phyloP scores from a whole-genome alignment of 2,113 vertebrate species.

The Ascaphus truei region DNA sequence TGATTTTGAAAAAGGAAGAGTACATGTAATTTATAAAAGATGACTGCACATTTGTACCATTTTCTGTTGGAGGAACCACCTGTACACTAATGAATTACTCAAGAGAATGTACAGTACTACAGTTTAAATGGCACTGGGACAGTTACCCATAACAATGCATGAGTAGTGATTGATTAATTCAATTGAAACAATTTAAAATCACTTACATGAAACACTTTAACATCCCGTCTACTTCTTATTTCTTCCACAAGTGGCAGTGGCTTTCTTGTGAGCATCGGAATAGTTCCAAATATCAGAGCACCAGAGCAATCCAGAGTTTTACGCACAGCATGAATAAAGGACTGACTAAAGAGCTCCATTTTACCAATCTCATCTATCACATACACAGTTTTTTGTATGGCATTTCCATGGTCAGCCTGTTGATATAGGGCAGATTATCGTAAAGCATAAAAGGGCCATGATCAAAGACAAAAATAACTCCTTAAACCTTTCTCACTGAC shows the following conservation, averaged over 20 bases:
- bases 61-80: no score
- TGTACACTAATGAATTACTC: no score
- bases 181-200: neutral
- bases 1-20: no score
- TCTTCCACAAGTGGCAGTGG: conserved; percentile 86
- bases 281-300: conserved; percentile 79
- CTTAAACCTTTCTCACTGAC: no score
- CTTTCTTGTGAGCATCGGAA: conserved; percentile 82
- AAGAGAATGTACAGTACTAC: no score
- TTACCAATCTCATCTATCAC: conserved; percentile 93
- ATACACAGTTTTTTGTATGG: conserved; percentile 63
- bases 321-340: conserved; percentile 78
- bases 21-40: no score
- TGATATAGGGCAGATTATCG: no score
- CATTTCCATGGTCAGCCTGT: conserved; percentile 53
- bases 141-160: no score
- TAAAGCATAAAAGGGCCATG: no score
- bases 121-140: no score
- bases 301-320: conserved; percentile 55
- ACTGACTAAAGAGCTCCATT: conserved; percentile 94
- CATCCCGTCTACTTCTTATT: conserved; percentile 74
- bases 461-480: conserved; percentile 20
- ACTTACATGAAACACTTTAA: conserved; percentile 86
- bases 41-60: no score
- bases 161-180: neutral